phyloP scores from a whole-genome alignment of 2,888 invertebrate species.

The Drosophila setosimentum region DNA sequence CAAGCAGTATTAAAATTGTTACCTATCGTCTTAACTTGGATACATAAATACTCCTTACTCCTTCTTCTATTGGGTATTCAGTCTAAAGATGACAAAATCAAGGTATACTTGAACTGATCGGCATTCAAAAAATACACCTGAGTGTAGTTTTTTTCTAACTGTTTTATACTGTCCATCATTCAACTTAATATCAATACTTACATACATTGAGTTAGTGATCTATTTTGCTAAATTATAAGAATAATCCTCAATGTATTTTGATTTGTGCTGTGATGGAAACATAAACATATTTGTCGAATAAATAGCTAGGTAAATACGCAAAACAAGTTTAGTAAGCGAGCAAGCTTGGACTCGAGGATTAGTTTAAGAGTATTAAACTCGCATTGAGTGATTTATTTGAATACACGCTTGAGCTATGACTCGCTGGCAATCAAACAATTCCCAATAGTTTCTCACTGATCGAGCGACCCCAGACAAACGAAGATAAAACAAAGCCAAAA shows the following conservation, averaged over 20 bases:
- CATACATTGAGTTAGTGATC: too few species aligned
- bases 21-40: not conserved
- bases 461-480: constrained; percentile 3
- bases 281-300: not conserved
- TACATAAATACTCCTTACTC: not conserved
- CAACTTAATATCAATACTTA: too few species aligned
- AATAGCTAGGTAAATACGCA: not conserved
- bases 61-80: too few species aligned
- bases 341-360: not conserved
- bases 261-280: not conserved
- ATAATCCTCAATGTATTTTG: not conserved
- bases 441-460: constrained; percentile 42
- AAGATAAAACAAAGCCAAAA: not conserved
- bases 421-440: constrained; percentile 44
- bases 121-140: too few species aligned
- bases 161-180: too few species aligned
- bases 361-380: constrained; percentile 11
- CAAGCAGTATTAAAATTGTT: not conserved
- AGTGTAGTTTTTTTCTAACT: too few species aligned
- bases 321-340: not conserved
- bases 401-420: constrained; percentile 53
- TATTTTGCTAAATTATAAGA: not conserved
- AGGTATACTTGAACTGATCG: too few species aligned
- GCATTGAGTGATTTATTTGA: constrained; percentile 44
- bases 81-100: not conserved